A percentile compares a stretch with the other conserved stretches of the same genome.
phyloP scores from a whole-genome alignment of 2,888 invertebrate genomes.

The Meta bourneti region DNA sequence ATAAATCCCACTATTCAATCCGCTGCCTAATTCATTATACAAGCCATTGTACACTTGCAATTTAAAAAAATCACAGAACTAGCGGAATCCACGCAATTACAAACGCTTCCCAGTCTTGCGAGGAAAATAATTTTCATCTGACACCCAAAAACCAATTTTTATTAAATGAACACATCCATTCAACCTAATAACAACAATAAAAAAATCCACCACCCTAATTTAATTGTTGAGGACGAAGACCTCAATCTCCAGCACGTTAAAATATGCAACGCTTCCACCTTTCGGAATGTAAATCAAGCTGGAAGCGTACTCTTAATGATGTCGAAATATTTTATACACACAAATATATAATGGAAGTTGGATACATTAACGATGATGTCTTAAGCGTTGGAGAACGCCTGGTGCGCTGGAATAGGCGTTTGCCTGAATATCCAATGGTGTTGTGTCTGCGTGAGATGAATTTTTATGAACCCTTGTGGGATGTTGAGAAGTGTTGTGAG shows the following conservation, averaged over 20 bases:
- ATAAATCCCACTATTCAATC: neutral
- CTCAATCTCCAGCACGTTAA: constrained; percentile 13
- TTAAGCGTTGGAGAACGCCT: neutral
- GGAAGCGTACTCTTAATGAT: constrained; percentile 25
- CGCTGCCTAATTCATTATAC: neutral
- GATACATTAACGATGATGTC: constrained; percentile 39
- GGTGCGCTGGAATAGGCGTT: constrained; percentile 34
- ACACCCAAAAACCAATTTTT: neutral
- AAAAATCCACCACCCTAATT: neutral
- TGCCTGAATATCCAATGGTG: constrained; percentile 32
- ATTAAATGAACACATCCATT: neutral
- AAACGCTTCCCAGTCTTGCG: neutral
- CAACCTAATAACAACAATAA: neutral
- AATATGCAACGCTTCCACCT: constrained; percentile 42
- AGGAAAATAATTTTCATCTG: neutral
- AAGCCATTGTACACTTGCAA: neutral
- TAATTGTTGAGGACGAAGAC: constrained; percentile 17
- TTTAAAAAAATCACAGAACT: neutral
- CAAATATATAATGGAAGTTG: constrained; percentile 32
- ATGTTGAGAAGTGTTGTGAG: neutral
- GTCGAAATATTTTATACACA: constrained; percentile 58
- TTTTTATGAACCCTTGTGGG: constrained; percentile 19
- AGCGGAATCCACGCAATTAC: neutral
- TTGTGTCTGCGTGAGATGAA: neutral
- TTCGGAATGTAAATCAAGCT: constrained; percentile 30